phyloP scores from a whole-genome alignment of 2,888 invertebrate genomes.

The Erebia aethiops region DNA sequence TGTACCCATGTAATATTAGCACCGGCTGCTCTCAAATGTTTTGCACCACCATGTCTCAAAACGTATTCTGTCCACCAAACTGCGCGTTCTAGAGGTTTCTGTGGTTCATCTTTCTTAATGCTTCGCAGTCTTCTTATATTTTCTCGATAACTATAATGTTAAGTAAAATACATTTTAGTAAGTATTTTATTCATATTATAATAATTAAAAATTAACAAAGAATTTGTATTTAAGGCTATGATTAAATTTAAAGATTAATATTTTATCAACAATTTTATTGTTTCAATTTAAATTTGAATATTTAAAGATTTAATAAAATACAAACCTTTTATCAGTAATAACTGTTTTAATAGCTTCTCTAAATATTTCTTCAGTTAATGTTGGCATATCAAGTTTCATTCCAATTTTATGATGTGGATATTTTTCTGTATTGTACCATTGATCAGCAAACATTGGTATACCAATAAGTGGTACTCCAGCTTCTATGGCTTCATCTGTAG shows the following conservation, averaged over 20 bases:
- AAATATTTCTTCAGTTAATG: conserved; percentile 43
- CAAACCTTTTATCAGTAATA: conserved; percentile 41
- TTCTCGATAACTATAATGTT: conserved; percentile 39
- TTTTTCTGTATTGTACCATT: conserved; percentile 52
- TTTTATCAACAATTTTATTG: no score
- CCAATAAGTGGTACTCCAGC: conserved; percentile 63
- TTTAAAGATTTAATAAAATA: background rate
- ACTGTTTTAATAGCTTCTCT: conserved; percentile 43
- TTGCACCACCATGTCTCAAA: conserved; percentile 47
- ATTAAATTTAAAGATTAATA: no score
- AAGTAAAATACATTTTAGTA: background rate
- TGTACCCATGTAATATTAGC: conserved; percentile 45
- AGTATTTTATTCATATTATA: no score
- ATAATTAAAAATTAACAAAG: no score
- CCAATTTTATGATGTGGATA: conserved; percentile 33
- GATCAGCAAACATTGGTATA: conserved; percentile 65
- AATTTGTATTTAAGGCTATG: background rate
- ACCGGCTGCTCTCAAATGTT: conserved; percentile 44
- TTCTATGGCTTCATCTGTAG: conserved; percentile 64
- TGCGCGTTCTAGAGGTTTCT: conserved; percentile 36
- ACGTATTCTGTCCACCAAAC: conserved; percentile 50
- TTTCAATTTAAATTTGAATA: background rate
- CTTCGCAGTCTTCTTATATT: conserved; percentile 40
- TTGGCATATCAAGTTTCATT: conserved; percentile 30
- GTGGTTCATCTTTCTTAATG: conserved; percentile 46